Evolutionary conservation across 2,888 invertebrate genomes (phyloP).

Genomic region (Pollenia amentaria): DNA sequence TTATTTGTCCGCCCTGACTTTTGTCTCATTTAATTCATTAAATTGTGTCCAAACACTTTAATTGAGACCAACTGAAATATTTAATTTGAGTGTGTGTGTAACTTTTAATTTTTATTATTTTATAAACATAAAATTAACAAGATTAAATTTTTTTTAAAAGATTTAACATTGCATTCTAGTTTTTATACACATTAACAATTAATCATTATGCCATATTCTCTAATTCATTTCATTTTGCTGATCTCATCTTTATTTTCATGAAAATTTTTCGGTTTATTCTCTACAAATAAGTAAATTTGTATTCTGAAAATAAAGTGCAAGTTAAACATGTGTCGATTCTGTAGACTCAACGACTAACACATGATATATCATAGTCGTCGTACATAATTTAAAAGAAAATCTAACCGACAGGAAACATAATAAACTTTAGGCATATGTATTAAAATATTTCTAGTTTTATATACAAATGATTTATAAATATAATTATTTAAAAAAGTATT

Average conservation of each 20-base stretch:
- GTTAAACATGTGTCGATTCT: slow-evolving; percentile 55
- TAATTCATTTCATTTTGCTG: slow-evolving; percentile 63
- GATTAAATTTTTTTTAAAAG: slow-evolving; percentile 40
- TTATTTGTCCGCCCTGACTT: slow-evolving; percentile 10
- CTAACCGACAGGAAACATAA: slow-evolving; percentile 67
- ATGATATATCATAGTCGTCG: slow-evolving; percentile 22
- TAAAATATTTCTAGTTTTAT: background rate
- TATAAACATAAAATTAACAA: slow-evolving; percentile 30
- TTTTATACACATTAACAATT: background rate
- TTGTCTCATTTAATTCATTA: slow-evolving; percentile 63
- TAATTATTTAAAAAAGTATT: too few species aligned
- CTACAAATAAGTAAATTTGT: background rate
- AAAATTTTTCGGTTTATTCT: slow-evolving; percentile 33
- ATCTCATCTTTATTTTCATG: slow-evolving; percentile 70
- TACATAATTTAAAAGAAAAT: slow-evolving; percentile 42
- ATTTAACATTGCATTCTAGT: slow-evolving; percentile 24
- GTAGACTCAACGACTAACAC: slow-evolving; percentile 10
- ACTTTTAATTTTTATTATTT: slow-evolving; percentile 33
- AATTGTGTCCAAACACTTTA: slow-evolving; percentile 75
- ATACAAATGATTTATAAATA: too few species aligned
- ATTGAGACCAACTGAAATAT: slow-evolving; percentile 71
- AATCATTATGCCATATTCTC: slow-evolving; percentile 37
- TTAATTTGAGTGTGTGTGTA: slow-evolving; percentile 27
- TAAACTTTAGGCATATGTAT: background rate
- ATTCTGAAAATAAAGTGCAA: slow-evolving; percentile 37